Percentiles rank a stretch among this genome's conserved stretches.
Evolutionary conservation across 2,113 vertebrate genomes (phyloP).

Genomic region (Stictonetta naevosa): DNA sequence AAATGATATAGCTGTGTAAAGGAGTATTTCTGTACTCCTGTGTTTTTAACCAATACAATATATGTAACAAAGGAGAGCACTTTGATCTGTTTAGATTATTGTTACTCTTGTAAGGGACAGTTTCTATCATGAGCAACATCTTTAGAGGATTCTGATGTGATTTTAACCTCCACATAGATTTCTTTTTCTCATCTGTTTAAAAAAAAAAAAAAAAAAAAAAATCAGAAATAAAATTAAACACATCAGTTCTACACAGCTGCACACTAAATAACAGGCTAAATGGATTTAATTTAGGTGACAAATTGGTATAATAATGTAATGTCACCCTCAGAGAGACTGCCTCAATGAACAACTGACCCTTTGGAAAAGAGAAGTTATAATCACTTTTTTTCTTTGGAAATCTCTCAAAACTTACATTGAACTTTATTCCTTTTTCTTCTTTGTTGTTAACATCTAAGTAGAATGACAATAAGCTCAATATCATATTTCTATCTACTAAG

Average conservation of each 20-base stretch:
- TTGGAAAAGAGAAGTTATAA: slow-evolving; percentile 41
- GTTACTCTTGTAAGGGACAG: slow-evolving; percentile 41
- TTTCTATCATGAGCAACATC: slow-evolving; percentile 28
- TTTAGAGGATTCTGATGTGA: slow-evolving; percentile 34
- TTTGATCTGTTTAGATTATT: slow-evolving; percentile 61
- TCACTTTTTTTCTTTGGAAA: slow-evolving; percentile 30
- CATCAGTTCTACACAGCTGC: slow-evolving; percentile 53
- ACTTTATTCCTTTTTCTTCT: slow-evolving; percentile 37
- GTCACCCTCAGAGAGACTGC: slow-evolving; percentile 59
- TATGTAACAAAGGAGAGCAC: background rate
- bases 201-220: slow-evolving; percentile 50
- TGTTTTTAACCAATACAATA: slow-evolving; percentile 36
- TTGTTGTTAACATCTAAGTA: background rate
- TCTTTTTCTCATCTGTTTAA: background rate
- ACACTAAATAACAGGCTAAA: slow-evolving; percentile 65
- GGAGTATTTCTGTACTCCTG: background rate
- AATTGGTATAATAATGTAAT: slow-evolving; percentile 62
- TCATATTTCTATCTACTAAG: background rate
- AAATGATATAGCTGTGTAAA: background rate
- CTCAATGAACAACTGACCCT: slow-evolving; percentile 41
- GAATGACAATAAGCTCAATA: background rate
- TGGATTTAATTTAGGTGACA: slow-evolving; percentile 66
- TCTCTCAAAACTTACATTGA: slow-evolving; percentile 42
- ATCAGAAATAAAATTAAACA: slow-evolving; percentile 69
- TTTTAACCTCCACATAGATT: background rate